Evolutionary conservation across 2,113 vertebrate genomes (phyloP).

Genomic region (Galemys pyrenaicus): DNA sequence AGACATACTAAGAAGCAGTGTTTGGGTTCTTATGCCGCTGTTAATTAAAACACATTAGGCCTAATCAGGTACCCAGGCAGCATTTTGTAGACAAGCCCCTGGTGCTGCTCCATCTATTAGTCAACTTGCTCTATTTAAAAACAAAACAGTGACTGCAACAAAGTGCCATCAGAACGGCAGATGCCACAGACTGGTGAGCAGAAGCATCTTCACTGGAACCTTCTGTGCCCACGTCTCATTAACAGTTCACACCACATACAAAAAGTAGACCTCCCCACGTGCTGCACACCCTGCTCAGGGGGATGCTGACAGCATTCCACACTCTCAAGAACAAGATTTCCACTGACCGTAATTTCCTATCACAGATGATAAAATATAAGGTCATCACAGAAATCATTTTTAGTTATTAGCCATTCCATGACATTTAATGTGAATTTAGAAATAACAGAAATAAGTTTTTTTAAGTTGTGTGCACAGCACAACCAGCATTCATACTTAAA

Average conservation of each 20-base stretch:
- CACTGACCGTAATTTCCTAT: neutral
- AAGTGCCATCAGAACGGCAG: neutral
- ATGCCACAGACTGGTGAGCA: neutral
- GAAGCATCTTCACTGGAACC: neutral
- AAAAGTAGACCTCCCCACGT: neutral
- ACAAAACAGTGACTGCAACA: neutral
- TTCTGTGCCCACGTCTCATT: neutral
- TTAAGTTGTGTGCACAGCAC: neutral
- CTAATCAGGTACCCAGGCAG: neutral
- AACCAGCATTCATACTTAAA: neutral
- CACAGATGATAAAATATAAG: neutral
- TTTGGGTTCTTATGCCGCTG: neutral
- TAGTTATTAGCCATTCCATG: neutral
- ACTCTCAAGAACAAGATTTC: neutral
- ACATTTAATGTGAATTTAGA: neutral
- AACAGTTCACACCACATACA: too few relatives aligned
- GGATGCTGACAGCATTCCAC: neutral
- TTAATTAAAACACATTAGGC: slow-evolving; percentile 46
- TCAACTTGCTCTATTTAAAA: neutral
- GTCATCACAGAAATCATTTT: neutral
- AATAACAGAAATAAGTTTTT: neutral
- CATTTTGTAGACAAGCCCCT: neutral
- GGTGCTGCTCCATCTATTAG: too few relatives aligned
- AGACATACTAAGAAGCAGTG: neutral
- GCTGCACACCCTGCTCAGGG: neutral